Conservation (phyloP, 1,140 invertebrate species). For the Drosophila obscura region DNA sequence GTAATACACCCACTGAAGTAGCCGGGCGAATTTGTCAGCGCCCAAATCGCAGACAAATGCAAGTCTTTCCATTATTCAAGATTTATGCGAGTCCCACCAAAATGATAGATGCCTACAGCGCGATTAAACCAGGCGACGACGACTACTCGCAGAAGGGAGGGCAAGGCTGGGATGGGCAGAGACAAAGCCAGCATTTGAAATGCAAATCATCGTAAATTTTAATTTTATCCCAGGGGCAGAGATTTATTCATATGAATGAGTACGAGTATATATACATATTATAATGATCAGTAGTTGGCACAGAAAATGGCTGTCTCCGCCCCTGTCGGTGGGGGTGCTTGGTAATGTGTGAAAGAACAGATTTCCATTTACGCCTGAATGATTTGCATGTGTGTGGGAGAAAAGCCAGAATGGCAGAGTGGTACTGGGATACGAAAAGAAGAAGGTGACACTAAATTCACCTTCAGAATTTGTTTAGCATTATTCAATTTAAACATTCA, state of each 20-base stretch:
- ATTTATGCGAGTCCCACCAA: conserved; percentile 68
- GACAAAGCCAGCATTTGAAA: conserved; percentile 60
- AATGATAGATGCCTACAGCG: conserved; percentile 65
- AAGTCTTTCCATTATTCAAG: conserved; percentile 63
- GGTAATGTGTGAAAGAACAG: conserved; percentile 57
- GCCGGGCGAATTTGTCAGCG: conserved; percentile 66
- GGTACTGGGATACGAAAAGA: conserved; percentile 13
- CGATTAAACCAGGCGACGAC: conserved; percentile 22
- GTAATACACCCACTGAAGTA: conserved; percentile 33
- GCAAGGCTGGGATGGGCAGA: conserved; percentile 9
- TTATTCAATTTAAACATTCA: conserved; percentile 36
- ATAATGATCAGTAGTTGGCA: conserved; percentile 75
- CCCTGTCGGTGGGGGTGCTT: conserved; percentile 32
- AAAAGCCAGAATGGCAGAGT: conserved; percentile 7
- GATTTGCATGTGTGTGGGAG: conserved; percentile 38
- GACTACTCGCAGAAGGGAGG: not conserved
- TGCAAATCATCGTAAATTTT: conserved; percentile 78
- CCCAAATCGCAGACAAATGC: conserved; percentile 58
- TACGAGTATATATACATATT: conserved; percentile 35
- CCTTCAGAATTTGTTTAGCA: conserved; percentile 52
- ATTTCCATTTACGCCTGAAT: conserved; percentile 71
- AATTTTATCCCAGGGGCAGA: conserved; percentile 51
- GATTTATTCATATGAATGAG: conserved; percentile 57
- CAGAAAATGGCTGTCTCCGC: conserved; percentile 28
- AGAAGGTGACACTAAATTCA: conserved; percentile 50